Percentiles rank a stretch among this genome's conserved stretches.
Conservation (phyloP, 2,113 vertebrate species). For the Oryzias celebensis region DNA sequence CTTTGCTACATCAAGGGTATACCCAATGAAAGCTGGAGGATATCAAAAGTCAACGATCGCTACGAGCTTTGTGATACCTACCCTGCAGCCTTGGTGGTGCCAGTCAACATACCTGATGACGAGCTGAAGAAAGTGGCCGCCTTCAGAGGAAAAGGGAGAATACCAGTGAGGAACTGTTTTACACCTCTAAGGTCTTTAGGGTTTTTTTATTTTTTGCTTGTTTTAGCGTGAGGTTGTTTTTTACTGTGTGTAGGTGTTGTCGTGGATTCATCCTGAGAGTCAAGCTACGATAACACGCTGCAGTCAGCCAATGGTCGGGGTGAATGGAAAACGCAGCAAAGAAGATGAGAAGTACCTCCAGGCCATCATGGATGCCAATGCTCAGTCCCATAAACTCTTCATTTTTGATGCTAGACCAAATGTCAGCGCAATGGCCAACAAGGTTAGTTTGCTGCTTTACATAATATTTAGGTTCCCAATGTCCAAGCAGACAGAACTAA, state of each 20-base stretch:
- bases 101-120: conserved; percentile 91
- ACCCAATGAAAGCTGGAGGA: conserved; percentile 96
- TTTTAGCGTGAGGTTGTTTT: conserved; percentile 2
- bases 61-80: conserved; percentile 95
- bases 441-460: conserved; percentile 70
- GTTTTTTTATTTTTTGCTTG: not conserved
- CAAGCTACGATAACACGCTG: conserved; percentile 93
- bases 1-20: conserved; percentile 80
- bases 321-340: conserved; percentile 92
- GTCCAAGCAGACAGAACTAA: not conserved
- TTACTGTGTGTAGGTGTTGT: conserved; percentile 84
- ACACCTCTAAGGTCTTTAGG: not conserved
- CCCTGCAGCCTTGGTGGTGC: conserved; percentile 87
- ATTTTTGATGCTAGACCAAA: conserved; percentile 96
- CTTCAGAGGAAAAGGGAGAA: conserved; percentile 89
- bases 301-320: conserved; percentile 94
- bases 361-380: conserved; percentile 96
- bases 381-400: conserved; percentile 97
- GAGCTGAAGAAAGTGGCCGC: conserved; percentile 87
- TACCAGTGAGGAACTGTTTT: conserved; percentile 84
- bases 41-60: conserved; percentile 91
- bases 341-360: conserved; percentile 97
- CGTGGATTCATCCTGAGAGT: conserved; percentile 98
- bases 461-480: too few species aligned
- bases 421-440: conserved; percentile 94